phyloP scores from a whole-genome alignment of 2,888 invertebrate species.

The Amphipoea lucens region DNA sequence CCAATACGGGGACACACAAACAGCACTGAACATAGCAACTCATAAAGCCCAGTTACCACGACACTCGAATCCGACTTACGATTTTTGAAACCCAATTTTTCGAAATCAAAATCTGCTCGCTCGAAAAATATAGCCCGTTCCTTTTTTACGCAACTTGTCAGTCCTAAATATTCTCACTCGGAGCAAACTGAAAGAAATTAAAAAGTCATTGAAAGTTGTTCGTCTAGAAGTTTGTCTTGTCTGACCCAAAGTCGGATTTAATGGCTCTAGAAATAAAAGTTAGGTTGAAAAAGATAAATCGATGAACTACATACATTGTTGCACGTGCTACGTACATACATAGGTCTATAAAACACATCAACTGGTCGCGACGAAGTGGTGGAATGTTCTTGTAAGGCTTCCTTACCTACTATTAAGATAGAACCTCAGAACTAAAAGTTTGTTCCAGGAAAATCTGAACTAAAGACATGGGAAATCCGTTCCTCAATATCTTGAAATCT shows the following conservation, averaged over 20 bases:
- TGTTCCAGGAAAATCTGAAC: slow-evolving; percentile 19
- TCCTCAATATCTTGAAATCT: slow-evolving; percentile 45
- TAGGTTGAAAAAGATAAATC: slow-evolving; percentile 25
- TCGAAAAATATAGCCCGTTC: not conserved
- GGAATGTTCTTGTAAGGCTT: slow-evolving; percentile 9
- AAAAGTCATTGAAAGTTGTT: slow-evolving; percentile 18
- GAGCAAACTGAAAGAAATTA: slow-evolving; percentile 7
- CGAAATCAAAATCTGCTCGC: not conserved
- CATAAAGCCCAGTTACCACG: slow-evolving; percentile 48
- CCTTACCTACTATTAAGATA: not conserved
- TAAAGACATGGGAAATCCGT: slow-evolving; percentile 35
- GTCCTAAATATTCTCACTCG: slow-evolving; percentile 26
- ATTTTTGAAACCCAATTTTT: slow-evolving; percentile 24
- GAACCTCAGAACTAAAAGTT: slow-evolving; percentile 34
- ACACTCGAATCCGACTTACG: slow-evolving; percentile 12
- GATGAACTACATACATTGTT: not conserved
- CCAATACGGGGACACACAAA: slow-evolving; percentile 66
- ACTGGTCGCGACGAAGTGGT: not conserved
- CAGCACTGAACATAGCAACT: slow-evolving; percentile 60
- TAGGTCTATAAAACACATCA: not conserved
- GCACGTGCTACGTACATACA: not conserved
- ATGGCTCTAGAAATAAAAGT: slow-evolving; percentile 23
- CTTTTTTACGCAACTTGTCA: not conserved
- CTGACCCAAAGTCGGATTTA: slow-evolving; percentile 10
- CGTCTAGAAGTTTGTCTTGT: slow-evolving; percentile 13